Evolutionary conservation across 2,797 vertebrate genomes (phyloP).

Genomic region (Brachyalestes nurse): DNA sequence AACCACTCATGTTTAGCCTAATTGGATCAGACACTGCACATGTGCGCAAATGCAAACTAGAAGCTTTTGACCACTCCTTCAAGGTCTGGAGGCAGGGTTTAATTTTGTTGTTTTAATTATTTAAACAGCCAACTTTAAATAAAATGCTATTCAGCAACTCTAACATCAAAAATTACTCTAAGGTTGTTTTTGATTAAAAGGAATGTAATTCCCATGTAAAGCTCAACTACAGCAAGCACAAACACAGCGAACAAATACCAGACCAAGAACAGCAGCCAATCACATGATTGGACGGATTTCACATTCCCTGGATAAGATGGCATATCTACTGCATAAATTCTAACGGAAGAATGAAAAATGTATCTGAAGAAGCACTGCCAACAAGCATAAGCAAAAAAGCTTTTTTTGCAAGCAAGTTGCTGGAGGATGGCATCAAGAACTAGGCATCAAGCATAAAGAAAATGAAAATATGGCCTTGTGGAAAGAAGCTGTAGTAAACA

Average conservation of each 20-base stretch:
- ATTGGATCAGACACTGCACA: constrained; percentile 65
- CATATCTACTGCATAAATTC: constrained; percentile 11
- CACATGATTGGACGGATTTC: not conserved
- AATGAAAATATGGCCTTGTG: constrained; percentile 22
- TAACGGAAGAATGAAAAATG: not conserved
- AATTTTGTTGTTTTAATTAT: constrained; percentile 55
- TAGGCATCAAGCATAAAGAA: constrained; percentile 28
- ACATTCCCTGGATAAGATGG: not conserved
- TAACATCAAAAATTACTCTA: not conserved
- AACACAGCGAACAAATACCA: not conserved
- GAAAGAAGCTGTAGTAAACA: constrained; percentile 8
- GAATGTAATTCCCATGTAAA: not conserved
- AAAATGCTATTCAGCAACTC: not conserved
- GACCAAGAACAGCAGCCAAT: not conserved
- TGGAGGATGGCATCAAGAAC: constrained; percentile 34
- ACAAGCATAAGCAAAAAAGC: not conserved
- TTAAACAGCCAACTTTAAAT: not conserved
- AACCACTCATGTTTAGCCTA: constrained; percentile 59
- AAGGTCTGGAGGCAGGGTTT: constrained; percentile 9
- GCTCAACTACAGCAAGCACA: constrained; percentile 1
- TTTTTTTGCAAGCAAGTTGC: constrained; percentile 17
- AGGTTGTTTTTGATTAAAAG: not conserved
- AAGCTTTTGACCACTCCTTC: constrained; percentile 33
- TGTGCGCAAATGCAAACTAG: constrained; percentile 47
- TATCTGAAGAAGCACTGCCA: not conserved